A percentile compares a stretch with the other conserved stretches of the same genome.
phyloP scores from a whole-genome alignment of 1,140 invertebrate species.

The Dinoponera quadriceps region DNA sequence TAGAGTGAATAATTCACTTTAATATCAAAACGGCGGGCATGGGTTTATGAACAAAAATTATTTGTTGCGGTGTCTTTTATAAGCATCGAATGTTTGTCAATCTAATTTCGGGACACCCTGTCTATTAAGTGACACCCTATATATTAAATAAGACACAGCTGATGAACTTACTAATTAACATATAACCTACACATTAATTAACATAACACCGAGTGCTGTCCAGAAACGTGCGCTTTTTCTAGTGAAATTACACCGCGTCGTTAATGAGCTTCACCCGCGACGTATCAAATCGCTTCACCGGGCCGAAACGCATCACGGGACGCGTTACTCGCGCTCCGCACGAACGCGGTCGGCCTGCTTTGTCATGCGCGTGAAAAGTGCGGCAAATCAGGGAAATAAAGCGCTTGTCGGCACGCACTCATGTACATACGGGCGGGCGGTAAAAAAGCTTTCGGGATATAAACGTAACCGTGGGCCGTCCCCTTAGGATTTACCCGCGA shows the following conservation, averaged over 20 bases:
- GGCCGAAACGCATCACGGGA: not conserved
- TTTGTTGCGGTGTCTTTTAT: too few relatives aligned
- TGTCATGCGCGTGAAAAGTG: slow-evolving; percentile 64
- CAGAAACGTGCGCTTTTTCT: not conserved
- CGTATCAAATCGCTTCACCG: not conserved
- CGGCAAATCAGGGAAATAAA: slow-evolving; percentile 71
- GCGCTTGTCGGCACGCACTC: slow-evolving; percentile 64
- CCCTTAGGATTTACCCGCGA: slow-evolving; percentile 65
- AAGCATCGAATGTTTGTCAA: too few relatives aligned
- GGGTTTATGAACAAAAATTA: too few relatives aligned
- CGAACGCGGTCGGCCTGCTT: slow-evolving; percentile 12
- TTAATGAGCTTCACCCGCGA: slow-evolving; percentile 20
- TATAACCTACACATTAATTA: too few relatives aligned
- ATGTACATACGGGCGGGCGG: slow-evolving; percentile 9
- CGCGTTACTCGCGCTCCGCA: not conserved
- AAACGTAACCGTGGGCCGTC: slow-evolving; percentile 51
- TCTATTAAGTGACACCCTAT: too few relatives aligned
- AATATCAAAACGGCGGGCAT: too few relatives aligned
- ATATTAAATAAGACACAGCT: too few relatives aligned
- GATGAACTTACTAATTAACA: too few relatives aligned
- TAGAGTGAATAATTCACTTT: too few relatives aligned
- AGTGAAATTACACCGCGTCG: not conserved
- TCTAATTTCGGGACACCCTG: too few relatives aligned
- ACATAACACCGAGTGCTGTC: too few relatives aligned
- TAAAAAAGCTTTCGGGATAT: slow-evolving; percentile 69